Percentiles rank a stretch among this genome's conserved stretches.
Conservation (phyloP, 2,797 vertebrate species). For the Rhincodon typus region DNA sequence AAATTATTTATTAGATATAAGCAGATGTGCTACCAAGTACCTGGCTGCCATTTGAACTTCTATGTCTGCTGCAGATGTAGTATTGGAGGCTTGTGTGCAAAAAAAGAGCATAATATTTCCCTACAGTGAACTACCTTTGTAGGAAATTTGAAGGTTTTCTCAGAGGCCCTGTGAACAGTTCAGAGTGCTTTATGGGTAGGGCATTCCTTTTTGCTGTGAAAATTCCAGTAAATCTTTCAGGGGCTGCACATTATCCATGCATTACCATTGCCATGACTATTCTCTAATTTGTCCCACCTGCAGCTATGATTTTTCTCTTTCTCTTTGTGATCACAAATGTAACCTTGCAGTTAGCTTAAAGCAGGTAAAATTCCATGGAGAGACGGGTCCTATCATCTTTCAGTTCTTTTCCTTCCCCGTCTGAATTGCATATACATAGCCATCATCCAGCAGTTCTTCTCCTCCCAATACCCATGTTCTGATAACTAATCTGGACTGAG, state of each 20-base stretch:
- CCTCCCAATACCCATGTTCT: not conserved
- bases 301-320: not conserved
- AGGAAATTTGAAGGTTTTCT: not conserved
- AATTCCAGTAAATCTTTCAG: not conserved
- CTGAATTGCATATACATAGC: not conserved
- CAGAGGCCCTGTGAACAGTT: not conserved
- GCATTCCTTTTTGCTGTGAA: not conserved
- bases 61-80: not conserved
- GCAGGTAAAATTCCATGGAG: not conserved
- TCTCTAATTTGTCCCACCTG: not conserved
- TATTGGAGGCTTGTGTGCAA: not conserved
- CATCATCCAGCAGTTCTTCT: not conserved
- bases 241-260: not conserved
- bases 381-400: not conserved
- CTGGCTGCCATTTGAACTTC: not conserved
- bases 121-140: not conserved
- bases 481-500: not conserved
- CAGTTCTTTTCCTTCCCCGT: not conserved
- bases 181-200: not conserved
- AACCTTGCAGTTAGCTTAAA: not conserved
- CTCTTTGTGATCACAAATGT: not conserved
- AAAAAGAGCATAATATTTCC: not conserved
- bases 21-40: not conserved
- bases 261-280: not conserved
- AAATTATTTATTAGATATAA: not conserved